These are phyloP conservation scores for Octonoba sinensis DNA, from an alignment of 2,888 invertebrate genomes.

Conservation along the genomic window DNA sequence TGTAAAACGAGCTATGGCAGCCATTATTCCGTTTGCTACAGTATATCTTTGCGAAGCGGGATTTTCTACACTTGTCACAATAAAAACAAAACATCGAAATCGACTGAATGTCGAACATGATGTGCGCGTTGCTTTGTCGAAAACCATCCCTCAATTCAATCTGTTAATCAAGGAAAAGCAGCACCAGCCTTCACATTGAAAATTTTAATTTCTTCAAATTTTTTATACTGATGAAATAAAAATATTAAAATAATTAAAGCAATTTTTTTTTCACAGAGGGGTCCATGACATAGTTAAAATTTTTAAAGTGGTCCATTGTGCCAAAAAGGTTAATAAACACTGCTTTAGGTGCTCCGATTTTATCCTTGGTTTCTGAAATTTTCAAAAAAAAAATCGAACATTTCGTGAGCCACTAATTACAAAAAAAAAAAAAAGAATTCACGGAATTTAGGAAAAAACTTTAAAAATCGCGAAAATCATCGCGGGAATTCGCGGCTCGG, in stretches of 20 bases:
- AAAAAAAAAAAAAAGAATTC: no score
- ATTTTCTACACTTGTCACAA: slow-evolving; percentile 42
- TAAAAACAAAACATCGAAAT: slow-evolving; percentile 45
- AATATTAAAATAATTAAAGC: no score
- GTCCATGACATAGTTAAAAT: slow-evolving; percentile 21
- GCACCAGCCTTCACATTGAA: no score
- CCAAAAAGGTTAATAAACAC: slow-evolving; percentile 46
- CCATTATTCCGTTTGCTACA: slow-evolving; percentile 43
- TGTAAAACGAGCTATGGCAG: slow-evolving; percentile 44
- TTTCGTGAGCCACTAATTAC: no score
- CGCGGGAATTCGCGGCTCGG: no score
- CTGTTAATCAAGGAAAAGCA: slow-evolving; percentile 44
- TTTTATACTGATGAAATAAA: no score
- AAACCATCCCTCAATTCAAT: slow-evolving; percentile 40
- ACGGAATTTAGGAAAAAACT: no score
- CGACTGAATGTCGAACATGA: slow-evolving; percentile 40
- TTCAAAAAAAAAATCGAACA: no score
- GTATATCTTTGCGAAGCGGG: slow-evolving; percentile 36
- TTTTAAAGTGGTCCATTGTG: slow-evolving; percentile 52
- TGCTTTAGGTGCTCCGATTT: background rate
- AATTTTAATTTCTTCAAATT: no score
- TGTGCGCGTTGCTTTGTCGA: slow-evolving; percentile 38
- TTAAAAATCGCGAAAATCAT: no score
- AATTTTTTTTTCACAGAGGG: slow-evolving; percentile 29
- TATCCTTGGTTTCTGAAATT: no score